Conservation (phyloP, 2,888 invertebrate species). For the Agriopis leucophaearia region DNA sequence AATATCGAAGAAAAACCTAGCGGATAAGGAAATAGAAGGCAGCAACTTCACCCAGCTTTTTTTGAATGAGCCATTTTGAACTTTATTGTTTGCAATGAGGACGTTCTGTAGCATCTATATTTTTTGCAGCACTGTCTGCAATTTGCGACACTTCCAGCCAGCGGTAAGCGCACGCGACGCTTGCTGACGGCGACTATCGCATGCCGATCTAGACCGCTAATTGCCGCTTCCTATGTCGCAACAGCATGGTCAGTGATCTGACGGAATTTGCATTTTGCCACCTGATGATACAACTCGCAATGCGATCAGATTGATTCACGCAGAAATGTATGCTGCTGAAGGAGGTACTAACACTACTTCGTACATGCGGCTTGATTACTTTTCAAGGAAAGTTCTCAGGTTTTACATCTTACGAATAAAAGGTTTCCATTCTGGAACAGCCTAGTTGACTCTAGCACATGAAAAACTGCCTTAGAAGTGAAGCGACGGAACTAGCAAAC, state of each 20-base stretch:
- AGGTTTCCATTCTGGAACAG: not conserved
- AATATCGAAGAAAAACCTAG: too few species aligned
- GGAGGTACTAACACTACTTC: not conserved
- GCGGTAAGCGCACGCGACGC: conserved; percentile 29
- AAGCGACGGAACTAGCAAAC: conserved; percentile 19
- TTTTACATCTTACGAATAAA: not conserved
- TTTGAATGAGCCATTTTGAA: not conserved
- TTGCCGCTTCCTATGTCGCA: conserved; percentile 37
- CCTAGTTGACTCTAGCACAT: not conserved
- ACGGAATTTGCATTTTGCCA: conserved; percentile 35
- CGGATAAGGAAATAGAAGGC: too few species aligned
- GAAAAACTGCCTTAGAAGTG: not conserved
- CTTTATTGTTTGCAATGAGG: not conserved
- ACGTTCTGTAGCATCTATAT: not conserved
- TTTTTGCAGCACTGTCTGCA: conserved; percentile 6
- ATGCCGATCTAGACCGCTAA: conserved; percentile 36
- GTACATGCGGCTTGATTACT: not conserved
- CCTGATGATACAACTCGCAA: conserved; percentile 20
- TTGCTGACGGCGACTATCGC: conserved; percentile 22
- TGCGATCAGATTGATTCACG: conserved; percentile 8
- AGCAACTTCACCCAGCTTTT: too few species aligned
- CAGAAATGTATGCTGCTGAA: not conserved
- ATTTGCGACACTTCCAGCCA: conserved; percentile 29
- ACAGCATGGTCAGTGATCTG: conserved; percentile 40
- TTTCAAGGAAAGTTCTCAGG: not conserved